These are phyloP conservation scores for Heteromyza rotundicornis DNA, from an alignment of 2,888 invertebrate species.

Conservation along the genomic window DNA sequence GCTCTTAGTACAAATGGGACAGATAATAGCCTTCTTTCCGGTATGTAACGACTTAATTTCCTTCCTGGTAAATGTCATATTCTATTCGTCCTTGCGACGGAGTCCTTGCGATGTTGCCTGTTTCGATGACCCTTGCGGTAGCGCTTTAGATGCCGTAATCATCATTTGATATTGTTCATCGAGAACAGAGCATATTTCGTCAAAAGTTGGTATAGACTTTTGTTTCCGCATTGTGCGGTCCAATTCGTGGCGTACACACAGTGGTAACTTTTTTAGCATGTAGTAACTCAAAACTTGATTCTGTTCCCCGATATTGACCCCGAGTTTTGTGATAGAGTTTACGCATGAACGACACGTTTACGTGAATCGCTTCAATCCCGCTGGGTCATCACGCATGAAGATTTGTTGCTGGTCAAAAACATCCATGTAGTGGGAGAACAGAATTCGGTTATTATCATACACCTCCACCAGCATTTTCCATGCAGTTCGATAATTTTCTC, in stretches of 20 bases:
- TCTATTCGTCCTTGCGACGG: not conserved
- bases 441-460: conserved; percentile 17
- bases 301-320: conserved; percentile 7
- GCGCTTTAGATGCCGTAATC: conserved; percentile 9
- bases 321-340: conserved; percentile 11
- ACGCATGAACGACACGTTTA: conserved; percentile 21
- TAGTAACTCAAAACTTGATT: conserved; percentile 18
- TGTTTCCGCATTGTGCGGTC: conserved; percentile 12
- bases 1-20: not conserved
- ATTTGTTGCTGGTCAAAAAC: conserved; percentile 13
- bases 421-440: conserved; percentile 20
- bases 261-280: conserved; percentile 16
- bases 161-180: conserved; percentile 19
- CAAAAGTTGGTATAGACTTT: conserved; percentile 13
- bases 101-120: not conserved
- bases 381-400: conserved; percentile 10
- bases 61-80: too few relatives aligned
- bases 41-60: not conserved
- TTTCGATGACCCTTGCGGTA: not conserved
- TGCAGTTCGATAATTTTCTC: conserved; percentile 1
- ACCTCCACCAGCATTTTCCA: not conserved
- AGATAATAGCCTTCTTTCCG: not conserved
- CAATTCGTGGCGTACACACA: conserved; percentile 8
- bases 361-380: conserved; percentile 19
- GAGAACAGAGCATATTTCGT: conserved; percentile 6